phyloP scores from a whole-genome alignment of 2,113 vertebrate species.

The Percina caprodes region DNA sequence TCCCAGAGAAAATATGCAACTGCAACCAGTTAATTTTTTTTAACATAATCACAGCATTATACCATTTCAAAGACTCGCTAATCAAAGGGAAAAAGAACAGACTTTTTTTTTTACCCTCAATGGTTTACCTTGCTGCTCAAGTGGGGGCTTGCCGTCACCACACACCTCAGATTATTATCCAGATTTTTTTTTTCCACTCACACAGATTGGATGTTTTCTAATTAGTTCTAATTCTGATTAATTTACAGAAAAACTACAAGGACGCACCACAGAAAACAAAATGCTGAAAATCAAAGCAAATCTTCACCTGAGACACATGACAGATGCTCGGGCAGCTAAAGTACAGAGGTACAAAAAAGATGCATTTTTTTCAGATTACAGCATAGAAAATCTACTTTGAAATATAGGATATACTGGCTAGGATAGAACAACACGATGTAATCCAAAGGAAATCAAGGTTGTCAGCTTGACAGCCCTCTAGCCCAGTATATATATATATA shows the following conservation, averaged over 20 bases:
- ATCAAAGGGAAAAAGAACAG: conserved; percentile 75
- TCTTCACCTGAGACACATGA: conserved; percentile 17
- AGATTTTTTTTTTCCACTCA: background rate
- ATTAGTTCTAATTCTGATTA: background rate
- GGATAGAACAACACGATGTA: no score
- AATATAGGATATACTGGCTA: no score
- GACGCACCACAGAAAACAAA: background rate
- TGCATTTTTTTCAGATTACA: no score
- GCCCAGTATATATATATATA: no score
- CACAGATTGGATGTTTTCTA: background rate
- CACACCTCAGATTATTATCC: no score
- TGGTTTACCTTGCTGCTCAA: conserved; percentile 63
- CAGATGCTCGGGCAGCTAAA: background rate
- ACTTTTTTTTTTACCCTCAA: conserved; percentile 76
- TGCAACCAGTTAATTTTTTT: conserved; percentile 58
- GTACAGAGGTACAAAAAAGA: no score
- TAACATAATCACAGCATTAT: conserved; percentile 82
- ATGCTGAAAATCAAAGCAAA: background rate
- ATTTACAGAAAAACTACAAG: background rate
- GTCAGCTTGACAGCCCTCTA: no score
- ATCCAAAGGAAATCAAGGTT: no score
- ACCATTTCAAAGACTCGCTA: conserved; percentile 77
- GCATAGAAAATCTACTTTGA: no score
- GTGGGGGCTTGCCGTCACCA: conserved; percentile 31
- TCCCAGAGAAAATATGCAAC: conserved; percentile 77